A percentile compares a stretch with the other conserved stretches of the same genome.
Evolutionary conservation across 2,113 vertebrate species (phyloP).

Genomic region (Motacilla tschutschensis): DNA sequence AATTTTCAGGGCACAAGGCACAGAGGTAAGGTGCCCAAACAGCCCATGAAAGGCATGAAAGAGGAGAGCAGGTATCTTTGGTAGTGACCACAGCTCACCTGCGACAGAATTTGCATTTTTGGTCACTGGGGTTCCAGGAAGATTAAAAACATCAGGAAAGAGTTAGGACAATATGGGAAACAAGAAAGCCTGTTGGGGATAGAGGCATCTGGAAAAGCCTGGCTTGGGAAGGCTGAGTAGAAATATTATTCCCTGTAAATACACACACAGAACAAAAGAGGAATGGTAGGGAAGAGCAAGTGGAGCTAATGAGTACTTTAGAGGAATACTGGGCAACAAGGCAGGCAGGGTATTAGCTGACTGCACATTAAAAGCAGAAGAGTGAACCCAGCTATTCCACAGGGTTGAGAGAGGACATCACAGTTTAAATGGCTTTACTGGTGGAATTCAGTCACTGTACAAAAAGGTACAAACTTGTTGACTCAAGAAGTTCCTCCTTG

Average conservation of each 20-base stretch:
- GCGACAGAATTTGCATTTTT: background rate
- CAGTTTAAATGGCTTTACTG: background rate
- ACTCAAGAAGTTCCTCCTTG: background rate
- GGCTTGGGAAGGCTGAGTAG: background rate
- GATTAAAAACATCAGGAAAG: background rate
- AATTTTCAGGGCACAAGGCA: background rate
- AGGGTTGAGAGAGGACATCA: background rate
- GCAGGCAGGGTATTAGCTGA: background rate
- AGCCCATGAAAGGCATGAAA: background rate
- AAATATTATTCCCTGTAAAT: background rate
- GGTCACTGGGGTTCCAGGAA: background rate
- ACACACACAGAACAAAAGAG: background rate
- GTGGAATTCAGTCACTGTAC: background rate
- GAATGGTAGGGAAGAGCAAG: background rate
- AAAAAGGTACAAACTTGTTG: background rate
- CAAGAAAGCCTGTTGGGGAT: background rate
- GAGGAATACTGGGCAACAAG: background rate
- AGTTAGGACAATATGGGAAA: background rate
- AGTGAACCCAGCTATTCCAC: background rate
- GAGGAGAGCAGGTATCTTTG: background rate
- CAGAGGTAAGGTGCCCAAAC: accelerated
- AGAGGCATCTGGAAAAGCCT: background rate
- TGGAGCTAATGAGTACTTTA: background rate
- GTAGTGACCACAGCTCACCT: background rate
- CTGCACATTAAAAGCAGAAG: background rate